phyloP scores from a whole-genome alignment of 2,888 invertebrate genomes.

The Drosophila robusta region DNA sequence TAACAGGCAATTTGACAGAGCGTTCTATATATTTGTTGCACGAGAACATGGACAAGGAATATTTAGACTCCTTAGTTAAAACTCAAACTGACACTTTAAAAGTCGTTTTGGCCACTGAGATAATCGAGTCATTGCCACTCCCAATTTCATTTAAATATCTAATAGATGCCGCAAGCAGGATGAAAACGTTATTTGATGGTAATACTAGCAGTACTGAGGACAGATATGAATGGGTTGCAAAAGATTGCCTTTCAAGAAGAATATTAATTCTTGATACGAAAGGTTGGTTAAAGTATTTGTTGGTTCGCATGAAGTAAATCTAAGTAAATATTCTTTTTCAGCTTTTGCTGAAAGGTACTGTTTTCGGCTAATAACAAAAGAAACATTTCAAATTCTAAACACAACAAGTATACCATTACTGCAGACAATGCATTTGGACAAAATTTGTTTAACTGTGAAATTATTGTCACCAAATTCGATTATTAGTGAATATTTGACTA shows the following conservation, averaged over 20 bases:
- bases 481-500: conserved; percentile 60
- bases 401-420: conserved; percentile 26
- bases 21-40: conserved; percentile 51
- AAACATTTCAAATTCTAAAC: conserved; percentile 24
- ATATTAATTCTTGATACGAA: conserved; percentile 37
- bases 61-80: conserved; percentile 34
- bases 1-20: conserved; percentile 45
- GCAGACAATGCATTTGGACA: conserved; percentile 53
- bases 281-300: conserved; percentile 32
- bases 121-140: conserved; percentile 55
- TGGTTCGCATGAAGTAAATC: background rate
- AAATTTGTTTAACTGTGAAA: conserved; percentile 59
- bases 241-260: conserved; percentile 51
- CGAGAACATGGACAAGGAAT: conserved; percentile 41
- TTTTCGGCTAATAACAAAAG: conserved; percentile 54
- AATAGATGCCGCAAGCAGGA: conserved; percentile 59
- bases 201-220: conserved; percentile 34
- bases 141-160: conserved; percentile 54
- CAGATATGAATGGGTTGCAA: conserved; percentile 56
- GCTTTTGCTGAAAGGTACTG: conserved; percentile 28
- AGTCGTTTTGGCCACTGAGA: conserved; percentile 56
- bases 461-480: conserved; percentile 44
- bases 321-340: background rate
- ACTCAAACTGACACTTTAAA: conserved; percentile 19
- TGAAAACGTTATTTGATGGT: conserved; percentile 29